These are phyloP conservation scores for Drosophila fungiperda DNA, from an alignment of 2,888 invertebrate genomes.

Conservation along the genomic window DNA sequence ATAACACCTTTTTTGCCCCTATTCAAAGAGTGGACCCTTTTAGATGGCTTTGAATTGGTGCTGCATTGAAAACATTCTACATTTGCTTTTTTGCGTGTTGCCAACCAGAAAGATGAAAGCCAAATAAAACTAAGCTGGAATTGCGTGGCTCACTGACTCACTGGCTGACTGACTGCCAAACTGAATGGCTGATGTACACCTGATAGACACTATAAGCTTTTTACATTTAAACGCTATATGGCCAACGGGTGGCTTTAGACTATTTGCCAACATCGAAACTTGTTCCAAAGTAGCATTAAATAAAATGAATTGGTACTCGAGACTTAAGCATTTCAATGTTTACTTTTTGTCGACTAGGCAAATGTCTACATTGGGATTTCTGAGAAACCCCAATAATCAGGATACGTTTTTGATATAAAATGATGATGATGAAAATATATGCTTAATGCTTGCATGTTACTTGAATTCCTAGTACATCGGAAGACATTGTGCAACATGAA, in stretches of 20 bases:
- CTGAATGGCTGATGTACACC: slow-evolving; percentile 9
- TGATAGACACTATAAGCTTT: slow-evolving; percentile 57
- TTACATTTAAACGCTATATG: slow-evolving; percentile 70
- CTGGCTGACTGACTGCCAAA: slow-evolving; percentile 33
- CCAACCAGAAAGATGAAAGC: slow-evolving; percentile 25
- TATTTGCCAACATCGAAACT: slow-evolving; percentile 60
- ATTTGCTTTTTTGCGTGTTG: slow-evolving; percentile 49
- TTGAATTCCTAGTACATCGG: background rate
- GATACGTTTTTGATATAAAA: background rate
- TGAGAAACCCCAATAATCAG: background rate
- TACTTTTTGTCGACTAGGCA: slow-evolving; percentile 7
- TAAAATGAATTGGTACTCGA: slow-evolving; percentile 52
- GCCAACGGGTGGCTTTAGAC: slow-evolving; percentile 25
- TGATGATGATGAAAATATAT: background rate
- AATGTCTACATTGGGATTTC: background rate
- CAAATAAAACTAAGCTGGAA: slow-evolving; percentile 58
- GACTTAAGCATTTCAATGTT: slow-evolving; percentile 45
- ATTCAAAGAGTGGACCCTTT: slow-evolving; percentile 54
- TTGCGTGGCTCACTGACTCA: slow-evolving; percentile 37
- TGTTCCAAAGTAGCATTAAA: slow-evolving; percentile 58
- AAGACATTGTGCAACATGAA: background rate
- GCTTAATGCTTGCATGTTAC: background rate
- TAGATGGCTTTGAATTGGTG: slow-evolving; percentile 32
- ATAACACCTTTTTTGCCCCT: slow-evolving; percentile 73
- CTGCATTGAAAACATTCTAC: slow-evolving; percentile 57